phyloP scores from a whole-genome alignment of 2,888 invertebrate species.

The Morpho helenor region DNA sequence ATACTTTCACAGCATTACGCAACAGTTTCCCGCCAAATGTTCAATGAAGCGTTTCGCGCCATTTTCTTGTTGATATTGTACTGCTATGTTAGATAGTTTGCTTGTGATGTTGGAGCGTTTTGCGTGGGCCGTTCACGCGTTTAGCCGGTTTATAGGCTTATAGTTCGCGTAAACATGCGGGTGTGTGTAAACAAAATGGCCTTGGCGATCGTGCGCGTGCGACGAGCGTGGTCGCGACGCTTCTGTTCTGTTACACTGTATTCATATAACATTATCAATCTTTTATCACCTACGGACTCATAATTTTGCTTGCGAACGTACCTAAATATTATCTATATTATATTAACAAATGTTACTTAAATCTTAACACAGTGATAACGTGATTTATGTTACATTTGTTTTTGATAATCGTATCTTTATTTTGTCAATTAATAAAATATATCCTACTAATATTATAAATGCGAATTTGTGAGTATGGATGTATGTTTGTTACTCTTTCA shows the following conservation, averaged over 20 bases:
- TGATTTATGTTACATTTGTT: too few relatives aligned
- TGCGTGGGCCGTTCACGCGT: conserved; percentile 29
- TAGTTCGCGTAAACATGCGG: conserved; percentile 58
- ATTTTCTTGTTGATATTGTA: conserved; percentile 50
- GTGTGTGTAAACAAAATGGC: conserved; percentile 71
- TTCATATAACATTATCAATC: conserved; percentile 48
- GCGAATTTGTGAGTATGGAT: too few relatives aligned
- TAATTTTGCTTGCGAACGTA: conserved; percentile 1
- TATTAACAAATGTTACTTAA: too few relatives aligned
- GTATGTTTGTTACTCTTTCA: too few relatives aligned
- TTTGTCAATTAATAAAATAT: too few relatives aligned
- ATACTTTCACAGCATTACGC: conserved; percentile 62
- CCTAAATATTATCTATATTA: neutral
- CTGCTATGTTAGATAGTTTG: conserved; percentile 45
- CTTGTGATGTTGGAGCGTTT: conserved; percentile 33
- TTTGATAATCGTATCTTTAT: too few relatives aligned
- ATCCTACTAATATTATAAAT: too few relatives aligned
- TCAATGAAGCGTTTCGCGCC: conserved; percentile 74
- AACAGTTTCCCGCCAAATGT: conserved; percentile 67
- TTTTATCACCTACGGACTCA: conserved; percentile 40
- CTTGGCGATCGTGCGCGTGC: conserved; percentile 61
- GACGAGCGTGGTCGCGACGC: conserved; percentile 39
- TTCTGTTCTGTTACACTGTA: conserved; percentile 45
- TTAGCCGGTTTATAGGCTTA: conserved; percentile 44
- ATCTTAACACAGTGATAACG: too few relatives aligned